phyloP scores from a whole-genome alignment of 2,888 invertebrate species.

The Nymphalis c-album region DNA sequence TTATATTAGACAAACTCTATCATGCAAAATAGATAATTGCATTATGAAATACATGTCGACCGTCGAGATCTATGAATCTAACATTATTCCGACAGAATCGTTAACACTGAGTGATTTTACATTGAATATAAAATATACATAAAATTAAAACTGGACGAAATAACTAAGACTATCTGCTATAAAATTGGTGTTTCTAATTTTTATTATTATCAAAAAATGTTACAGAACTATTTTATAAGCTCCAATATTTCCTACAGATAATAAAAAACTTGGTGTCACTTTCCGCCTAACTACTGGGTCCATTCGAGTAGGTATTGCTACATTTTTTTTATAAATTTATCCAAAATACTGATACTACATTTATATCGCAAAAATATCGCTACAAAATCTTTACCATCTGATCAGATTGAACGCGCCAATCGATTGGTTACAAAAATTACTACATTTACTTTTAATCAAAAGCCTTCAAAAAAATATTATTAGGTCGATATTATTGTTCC shows the following conservation, averaged over 20 bases:
- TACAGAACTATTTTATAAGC: conserved; percentile 59
- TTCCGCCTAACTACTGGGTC: conserved; percentile 74
- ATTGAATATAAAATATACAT: conserved; percentile 21
- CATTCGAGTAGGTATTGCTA: conserved; percentile 60
- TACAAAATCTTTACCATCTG: conserved; percentile 65
- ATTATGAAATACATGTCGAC: conserved; percentile 3
- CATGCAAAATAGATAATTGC: neutral
- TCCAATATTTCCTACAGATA: conserved; percentile 61
- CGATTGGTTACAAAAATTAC: conserved; percentile 41
- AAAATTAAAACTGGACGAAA: conserved; percentile 59
- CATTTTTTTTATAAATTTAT: conserved; percentile 61
- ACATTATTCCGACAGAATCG: neutral
- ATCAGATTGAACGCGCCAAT: conserved; percentile 59
- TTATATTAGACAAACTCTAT: neutral
- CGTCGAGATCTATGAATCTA: neutral
- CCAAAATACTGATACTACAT: conserved; percentile 76
- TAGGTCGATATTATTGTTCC: conserved; percentile 73
- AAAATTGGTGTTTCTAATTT: conserved; percentile 30
- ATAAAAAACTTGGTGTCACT: conserved; percentile 71
- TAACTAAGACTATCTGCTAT: conserved; percentile 60
- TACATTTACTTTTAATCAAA: conserved; percentile 50
- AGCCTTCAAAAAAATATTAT: conserved; percentile 65
- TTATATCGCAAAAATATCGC: conserved; percentile 71
- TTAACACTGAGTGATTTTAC: neutral
- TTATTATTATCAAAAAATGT: conserved; percentile 16